phyloP scores from a whole-genome alignment of 2,113 vertebrate genomes.

The Cathartes aura region DNA sequence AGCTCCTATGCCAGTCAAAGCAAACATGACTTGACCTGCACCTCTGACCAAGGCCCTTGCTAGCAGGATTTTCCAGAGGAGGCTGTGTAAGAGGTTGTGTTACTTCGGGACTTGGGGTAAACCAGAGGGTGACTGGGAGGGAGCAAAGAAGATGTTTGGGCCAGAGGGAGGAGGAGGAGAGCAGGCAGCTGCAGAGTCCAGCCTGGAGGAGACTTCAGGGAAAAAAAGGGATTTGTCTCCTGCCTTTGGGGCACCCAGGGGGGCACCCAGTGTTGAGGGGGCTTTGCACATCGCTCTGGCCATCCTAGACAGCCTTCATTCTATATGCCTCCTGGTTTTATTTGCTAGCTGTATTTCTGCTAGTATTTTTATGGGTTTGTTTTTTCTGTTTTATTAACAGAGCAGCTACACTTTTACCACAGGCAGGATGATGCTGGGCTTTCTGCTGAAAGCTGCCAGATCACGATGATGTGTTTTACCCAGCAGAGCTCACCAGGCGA shows the following conservation, averaged over 20 bases:
- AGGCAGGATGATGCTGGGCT: neutral
- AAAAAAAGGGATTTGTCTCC: neutral
- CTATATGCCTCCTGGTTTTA: neutral
- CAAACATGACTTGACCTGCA: neutral
- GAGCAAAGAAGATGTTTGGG: neutral
- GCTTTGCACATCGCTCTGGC: neutral
- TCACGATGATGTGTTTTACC: neutral
- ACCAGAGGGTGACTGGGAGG: neutral
- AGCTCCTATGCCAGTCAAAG: neutral
- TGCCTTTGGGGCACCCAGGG: neutral
- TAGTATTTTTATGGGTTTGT: neutral
- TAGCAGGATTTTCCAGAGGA: neutral
- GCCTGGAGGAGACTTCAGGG: neutral
- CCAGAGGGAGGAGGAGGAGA: neutral
- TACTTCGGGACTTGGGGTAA: neutral
- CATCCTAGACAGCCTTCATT: neutral
- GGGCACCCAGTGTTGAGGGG: neutral
- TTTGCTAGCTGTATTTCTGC: slow-evolving; percentile 9
- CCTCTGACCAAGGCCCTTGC: neutral
- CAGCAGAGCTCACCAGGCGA: neutral
- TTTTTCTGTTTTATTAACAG: slow-evolving; percentile 21
- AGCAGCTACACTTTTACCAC: neutral
- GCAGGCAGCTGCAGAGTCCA: neutral
- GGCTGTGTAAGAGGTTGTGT: neutral
- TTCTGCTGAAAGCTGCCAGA: slow-evolving; percentile 27